phyloP scores from a whole-genome alignment of 1,140 invertebrate species.

The Drosophila mayri region DNA sequence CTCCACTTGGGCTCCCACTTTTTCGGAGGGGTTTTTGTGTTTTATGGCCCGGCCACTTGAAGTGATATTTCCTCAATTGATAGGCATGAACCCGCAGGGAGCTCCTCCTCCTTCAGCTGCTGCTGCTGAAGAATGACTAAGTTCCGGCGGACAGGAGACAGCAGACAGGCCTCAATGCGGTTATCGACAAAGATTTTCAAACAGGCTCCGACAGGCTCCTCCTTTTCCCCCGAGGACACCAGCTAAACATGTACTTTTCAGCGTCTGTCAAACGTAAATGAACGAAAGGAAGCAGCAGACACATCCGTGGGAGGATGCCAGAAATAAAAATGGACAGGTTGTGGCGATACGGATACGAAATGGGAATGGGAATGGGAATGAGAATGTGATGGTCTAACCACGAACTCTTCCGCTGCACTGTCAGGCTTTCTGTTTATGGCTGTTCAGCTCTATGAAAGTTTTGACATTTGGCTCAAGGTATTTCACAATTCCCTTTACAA shows the following conservation, averaged over 20 bases:
- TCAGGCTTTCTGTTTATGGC: slow-evolving; percentile 54
- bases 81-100: slow-evolving; percentile 38
- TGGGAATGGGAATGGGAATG: neutral
- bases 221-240: slow-evolving; percentile 20
- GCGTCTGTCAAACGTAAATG: slow-evolving; percentile 65
- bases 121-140: slow-evolving; percentile 21
- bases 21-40: slow-evolving; percentile 51
- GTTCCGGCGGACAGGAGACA: slow-evolving; percentile 9
- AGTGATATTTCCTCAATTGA: slow-evolving; percentile 75
- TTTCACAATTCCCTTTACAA: neutral
- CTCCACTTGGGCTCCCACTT: slow-evolving; percentile 32
- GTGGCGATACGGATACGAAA: slow-evolving; percentile 3
- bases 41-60: slow-evolving; percentile 67
- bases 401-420: slow-evolving; percentile 32
- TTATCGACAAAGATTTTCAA: slow-evolving; percentile 67
- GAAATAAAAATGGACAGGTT: slow-evolving; percentile 26
- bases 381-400: slow-evolving; percentile 9
- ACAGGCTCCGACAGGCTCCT: slow-evolving; percentile 15
- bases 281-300: slow-evolving; percentile 12
- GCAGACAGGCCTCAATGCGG: slow-evolving; percentile 36
- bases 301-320: slow-evolving; percentile 18
- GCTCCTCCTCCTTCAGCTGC: too few relatives aligned
- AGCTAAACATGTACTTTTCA: slow-evolving; percentile 71
- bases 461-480: slow-evolving; percentile 28
- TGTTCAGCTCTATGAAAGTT: slow-evolving; percentile 15